Conservation (phyloP, 2,888 invertebrate species). For the Sesia bembeciformis region DNA sequence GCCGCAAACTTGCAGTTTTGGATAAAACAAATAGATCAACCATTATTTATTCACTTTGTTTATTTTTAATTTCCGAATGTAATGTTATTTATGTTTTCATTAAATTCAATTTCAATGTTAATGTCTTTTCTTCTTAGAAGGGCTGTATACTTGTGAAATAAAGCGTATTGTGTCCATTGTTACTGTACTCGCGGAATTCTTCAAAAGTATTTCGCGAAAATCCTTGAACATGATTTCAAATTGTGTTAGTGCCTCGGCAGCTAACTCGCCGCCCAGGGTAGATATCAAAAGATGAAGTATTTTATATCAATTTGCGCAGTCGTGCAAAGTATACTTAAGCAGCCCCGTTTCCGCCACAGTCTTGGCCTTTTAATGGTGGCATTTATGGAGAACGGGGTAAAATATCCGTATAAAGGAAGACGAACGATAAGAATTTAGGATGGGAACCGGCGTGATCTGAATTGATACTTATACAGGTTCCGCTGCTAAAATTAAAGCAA, state of each 20-base stretch:
- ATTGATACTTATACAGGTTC: slow-evolving; percentile 16
- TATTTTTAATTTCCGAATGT: no score
- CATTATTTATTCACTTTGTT: no score
- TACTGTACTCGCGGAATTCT: no score
- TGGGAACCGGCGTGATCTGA: slow-evolving; percentile 33
- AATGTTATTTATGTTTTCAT: no score
- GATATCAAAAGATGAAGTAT: slow-evolving; percentile 57
- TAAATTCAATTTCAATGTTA: no score
- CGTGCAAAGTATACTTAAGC: slow-evolving; percentile 67
- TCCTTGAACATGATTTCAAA: background rate
- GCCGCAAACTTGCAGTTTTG: no score
- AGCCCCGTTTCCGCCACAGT: slow-evolving; percentile 38
- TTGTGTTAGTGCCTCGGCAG: slow-evolving; percentile 16
- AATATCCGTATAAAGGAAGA: slow-evolving; percentile 49
- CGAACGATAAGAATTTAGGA: slow-evolving; percentile 38
- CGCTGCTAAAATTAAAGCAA: background rate
- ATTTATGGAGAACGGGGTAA: slow-evolving; percentile 51
- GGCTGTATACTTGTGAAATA: no score
- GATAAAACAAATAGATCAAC: no score
- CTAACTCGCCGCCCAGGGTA: slow-evolving; percentile 14
- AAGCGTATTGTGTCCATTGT: no score
- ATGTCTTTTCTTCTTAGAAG: no score
- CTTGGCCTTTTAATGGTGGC: slow-evolving; percentile 60
- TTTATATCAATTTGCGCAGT: slow-evolving; percentile 67
- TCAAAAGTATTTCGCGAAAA: background rate